Conservation (phyloP, 2,113 vertebrate genomes). For the Paratilapia polleni region DNA sequence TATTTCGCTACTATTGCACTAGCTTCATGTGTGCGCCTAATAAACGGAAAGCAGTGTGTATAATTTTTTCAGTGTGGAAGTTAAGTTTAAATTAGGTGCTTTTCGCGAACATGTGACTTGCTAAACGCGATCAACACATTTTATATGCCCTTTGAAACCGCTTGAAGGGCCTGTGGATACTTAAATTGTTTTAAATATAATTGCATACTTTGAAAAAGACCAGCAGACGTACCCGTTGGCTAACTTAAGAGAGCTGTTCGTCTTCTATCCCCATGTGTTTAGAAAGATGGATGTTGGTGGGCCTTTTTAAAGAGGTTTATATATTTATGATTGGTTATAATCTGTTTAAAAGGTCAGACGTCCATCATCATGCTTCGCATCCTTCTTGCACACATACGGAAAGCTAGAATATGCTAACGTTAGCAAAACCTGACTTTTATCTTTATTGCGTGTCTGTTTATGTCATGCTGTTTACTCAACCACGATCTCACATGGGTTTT, state of each 20-base stretch:
- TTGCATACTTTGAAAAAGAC: background rate
- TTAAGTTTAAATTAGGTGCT: no score
- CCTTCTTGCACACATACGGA: background rate
- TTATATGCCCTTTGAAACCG: background rate
- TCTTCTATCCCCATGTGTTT: background rate
- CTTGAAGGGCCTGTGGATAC: background rate
- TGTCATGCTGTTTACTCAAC: background rate
- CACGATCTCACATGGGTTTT: background rate
- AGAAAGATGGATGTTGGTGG: background rate
- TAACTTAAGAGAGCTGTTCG: background rate
- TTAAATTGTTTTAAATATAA: background rate
- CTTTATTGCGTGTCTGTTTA: background rate
- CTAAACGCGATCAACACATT: background rate
- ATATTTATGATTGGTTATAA: background rate
- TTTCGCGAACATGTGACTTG: no score
- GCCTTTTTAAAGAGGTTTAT: background rate
- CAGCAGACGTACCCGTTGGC: background rate
- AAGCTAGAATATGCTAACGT: fast-evolving
- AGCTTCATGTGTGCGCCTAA: no score
- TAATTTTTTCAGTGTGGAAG: no score
- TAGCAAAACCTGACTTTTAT: background rate
- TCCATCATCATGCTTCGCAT: background rate
- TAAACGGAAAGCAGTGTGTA: no score
- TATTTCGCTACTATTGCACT: no score
- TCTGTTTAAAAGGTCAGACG: background rate